Conservation (phyloP, 1,140 invertebrate genomes). For the Aphaenogaster ashmeadi region DNA sequence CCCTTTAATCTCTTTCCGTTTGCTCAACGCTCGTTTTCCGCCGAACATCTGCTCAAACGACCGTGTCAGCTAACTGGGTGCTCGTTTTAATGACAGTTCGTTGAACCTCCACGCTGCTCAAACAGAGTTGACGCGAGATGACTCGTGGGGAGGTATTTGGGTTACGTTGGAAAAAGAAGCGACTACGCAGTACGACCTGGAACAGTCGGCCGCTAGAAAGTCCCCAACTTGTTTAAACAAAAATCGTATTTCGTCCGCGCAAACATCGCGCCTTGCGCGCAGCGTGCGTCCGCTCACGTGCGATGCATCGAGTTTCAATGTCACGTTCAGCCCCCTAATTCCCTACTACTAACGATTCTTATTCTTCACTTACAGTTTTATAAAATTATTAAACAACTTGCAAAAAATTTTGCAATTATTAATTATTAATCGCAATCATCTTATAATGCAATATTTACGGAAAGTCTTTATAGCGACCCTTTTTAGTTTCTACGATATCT, state of each 20-base stretch:
- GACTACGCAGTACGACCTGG: neutral
- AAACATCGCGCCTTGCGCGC: conserved; percentile 32
- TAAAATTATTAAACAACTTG: neutral
- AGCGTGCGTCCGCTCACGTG: conserved; percentile 20
- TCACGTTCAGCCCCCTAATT: conserved; percentile 2
- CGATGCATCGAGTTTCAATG: conserved; percentile 31
- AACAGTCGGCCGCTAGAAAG: conserved; percentile 32
- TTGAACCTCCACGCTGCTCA: conserved; percentile 42
- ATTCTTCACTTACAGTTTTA: neutral
- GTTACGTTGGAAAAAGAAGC: conserved; percentile 37
- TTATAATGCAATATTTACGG: neutral
- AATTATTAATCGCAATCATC: neutral
- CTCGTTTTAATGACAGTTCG: conserved; percentile 59
- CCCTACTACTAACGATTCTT: neutral
- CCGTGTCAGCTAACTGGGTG: conserved; percentile 33
- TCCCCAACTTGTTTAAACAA: conserved; percentile 53
- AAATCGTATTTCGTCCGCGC: conserved; percentile 48
- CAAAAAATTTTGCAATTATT: neutral
- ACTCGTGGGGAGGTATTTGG: conserved; percentile 54
- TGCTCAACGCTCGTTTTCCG: conserved; percentile 42
- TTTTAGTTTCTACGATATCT: neutral
- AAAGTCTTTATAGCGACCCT: neutral
- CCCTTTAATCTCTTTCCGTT: conserved; percentile 54
- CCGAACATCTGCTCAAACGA: conserved; percentile 59
- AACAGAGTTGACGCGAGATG: conserved; percentile 60